A percentile compares a stretch with the other conserved stretches of the same genome.
Conservation (phyloP, 2,797 vertebrate genomes). For the Anomalospiza imberbis region DNA sequence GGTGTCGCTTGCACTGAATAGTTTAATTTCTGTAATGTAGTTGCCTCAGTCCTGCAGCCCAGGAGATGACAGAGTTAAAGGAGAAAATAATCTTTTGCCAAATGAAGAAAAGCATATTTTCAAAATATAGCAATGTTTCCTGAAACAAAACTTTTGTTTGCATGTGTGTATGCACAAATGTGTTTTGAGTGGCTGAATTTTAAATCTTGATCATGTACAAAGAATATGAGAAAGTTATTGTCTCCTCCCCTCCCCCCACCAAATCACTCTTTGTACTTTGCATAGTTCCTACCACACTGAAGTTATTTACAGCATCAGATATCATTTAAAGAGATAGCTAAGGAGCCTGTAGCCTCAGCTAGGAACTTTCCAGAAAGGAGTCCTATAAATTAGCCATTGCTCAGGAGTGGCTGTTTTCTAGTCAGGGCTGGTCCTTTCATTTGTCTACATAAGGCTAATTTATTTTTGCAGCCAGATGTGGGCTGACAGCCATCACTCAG, state of each 20-base stretch:
- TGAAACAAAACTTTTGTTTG: constrained; percentile 21
- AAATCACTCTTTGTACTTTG: constrained; percentile 54
- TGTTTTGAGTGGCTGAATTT: constrained; percentile 30
- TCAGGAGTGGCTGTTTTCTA: constrained; percentile 78
- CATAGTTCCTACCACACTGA: constrained; percentile 49
- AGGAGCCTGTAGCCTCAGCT: constrained; percentile 67
- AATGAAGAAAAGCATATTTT: not conserved
- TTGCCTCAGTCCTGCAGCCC: not conserved
- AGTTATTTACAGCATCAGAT: constrained; percentile 76
- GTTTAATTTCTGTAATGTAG: constrained; percentile 28
- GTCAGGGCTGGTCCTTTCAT: constrained; percentile 87
- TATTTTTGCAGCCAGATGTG: constrained; percentile 97
- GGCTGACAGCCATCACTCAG: constrained; percentile 99
- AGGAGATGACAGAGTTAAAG: constrained; percentile 42
- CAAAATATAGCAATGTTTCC: constrained; percentile 27
- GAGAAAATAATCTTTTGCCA: constrained; percentile 14
- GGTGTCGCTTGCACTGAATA: constrained; percentile 8
- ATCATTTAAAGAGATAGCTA: constrained; percentile 77
- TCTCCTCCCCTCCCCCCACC: constrained; percentile 37
- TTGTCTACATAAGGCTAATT: constrained; percentile 99
- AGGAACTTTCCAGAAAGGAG: constrained; percentile 81
- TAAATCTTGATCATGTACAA: constrained; percentile 51
- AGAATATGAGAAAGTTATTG: constrained; percentile 63
- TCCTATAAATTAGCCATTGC: constrained; percentile 78
- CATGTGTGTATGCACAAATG: not conserved